Conservation (phyloP, 2,113 vertebrate genomes). For the Pseudorectes ferrugineus region DNA sequence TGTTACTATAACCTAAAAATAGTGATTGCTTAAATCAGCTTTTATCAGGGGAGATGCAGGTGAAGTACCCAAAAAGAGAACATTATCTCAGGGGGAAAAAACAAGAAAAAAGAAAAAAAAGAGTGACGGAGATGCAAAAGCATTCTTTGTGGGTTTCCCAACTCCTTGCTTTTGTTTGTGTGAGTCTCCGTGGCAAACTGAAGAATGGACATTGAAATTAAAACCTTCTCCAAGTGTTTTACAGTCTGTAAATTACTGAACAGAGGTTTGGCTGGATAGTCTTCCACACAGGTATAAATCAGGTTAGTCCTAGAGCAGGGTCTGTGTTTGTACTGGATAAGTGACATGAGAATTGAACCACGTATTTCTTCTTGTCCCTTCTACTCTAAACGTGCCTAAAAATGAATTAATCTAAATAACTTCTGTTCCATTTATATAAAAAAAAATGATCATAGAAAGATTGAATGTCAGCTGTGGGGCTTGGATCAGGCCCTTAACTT, state of each 20-base stretch:
- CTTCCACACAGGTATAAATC: neutral
- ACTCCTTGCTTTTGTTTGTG: neutral
- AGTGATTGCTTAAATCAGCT: neutral
- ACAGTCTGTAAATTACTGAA: neutral
- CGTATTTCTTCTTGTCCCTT: neutral
- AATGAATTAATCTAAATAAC: neutral
- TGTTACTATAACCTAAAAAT: neutral
- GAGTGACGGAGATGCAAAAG: neutral
- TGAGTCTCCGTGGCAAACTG: neutral
- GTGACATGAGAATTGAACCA: neutral
- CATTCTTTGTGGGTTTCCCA: neutral
- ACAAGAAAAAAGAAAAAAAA: neutral
- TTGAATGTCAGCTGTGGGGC: neutral
- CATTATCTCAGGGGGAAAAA: neutral
- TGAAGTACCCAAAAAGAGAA: neutral
- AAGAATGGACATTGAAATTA: neutral
- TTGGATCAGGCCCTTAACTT: neutral
- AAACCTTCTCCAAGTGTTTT: neutral
- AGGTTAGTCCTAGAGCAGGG: neutral
- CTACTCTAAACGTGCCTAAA: neutral
- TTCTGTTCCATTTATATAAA: neutral
- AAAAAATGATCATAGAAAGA: neutral
- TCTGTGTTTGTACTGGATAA: neutral
- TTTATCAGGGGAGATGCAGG: neutral
- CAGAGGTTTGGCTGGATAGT: neutral